Evolutionary conservation across 2,888 invertebrate genomes (phyloP).

Genomic region (Drosophila ustulata): DNA sequence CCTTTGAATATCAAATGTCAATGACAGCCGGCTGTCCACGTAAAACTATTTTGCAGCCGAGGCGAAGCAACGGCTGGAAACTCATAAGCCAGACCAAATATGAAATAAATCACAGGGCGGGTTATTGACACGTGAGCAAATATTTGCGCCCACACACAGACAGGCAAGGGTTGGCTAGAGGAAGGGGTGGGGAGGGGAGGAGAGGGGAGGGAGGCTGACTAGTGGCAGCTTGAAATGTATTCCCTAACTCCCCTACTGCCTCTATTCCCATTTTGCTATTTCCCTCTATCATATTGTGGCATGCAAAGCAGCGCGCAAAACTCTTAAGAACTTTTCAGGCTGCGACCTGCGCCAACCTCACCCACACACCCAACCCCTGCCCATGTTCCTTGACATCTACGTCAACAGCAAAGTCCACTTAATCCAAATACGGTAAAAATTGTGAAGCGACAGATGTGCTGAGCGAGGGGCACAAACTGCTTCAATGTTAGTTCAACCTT

Average conservation of each 20-base stretch:
- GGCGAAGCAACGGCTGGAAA: conserved; percentile 20
- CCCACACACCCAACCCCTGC: not conserved
- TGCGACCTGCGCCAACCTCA: conserved; percentile 21
- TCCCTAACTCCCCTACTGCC: conserved; percentile 14
- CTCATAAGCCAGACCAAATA: conserved; percentile 73
- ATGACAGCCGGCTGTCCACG: conserved; percentile 67
- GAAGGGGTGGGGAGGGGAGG: conserved; percentile 13
- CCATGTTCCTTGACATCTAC: conserved; percentile 29
- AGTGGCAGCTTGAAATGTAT: conserved; percentile 56
- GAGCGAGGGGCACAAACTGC: conserved; percentile 24
- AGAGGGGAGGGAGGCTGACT: conserved; percentile 4
- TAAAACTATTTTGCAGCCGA: conserved; percentile 58
- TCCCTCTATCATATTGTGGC: conserved; percentile 30
- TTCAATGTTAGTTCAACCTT: conserved; percentile 69
- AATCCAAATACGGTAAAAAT: conserved; percentile 80
- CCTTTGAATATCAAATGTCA: conserved; percentile 74
- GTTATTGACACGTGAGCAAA: conserved; percentile 80
- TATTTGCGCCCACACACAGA: conserved; percentile 60
- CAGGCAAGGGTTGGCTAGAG: conserved; percentile 11
- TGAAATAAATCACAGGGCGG: conserved; percentile 80
- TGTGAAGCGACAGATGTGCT: conserved; percentile 34
- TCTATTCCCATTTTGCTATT: conserved; percentile 5
- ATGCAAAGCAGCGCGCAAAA: conserved; percentile 67
- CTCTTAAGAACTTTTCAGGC: conserved; percentile 69
- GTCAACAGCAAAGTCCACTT: conserved; percentile 79